Conservation (phyloP, 2,888 invertebrate species). For the Baronia brevicornis region DNA sequence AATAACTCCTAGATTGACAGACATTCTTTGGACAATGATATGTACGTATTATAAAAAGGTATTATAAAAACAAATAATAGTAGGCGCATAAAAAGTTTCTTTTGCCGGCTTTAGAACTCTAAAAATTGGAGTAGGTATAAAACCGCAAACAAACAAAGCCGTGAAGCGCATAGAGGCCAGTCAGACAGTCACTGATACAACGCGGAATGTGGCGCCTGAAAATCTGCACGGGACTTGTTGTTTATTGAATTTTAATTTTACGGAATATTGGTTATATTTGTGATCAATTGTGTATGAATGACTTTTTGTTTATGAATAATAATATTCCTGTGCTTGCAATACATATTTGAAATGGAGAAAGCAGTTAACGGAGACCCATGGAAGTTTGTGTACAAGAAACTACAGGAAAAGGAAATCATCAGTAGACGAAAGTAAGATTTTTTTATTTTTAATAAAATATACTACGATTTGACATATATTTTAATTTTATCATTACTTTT, state of each 20-base stretch:
- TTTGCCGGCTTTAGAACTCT: slow-evolving; percentile 41
- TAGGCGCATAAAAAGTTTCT: slow-evolving; percentile 37
- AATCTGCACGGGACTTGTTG: slow-evolving; percentile 15
- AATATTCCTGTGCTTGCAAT: neutral
- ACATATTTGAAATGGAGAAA: slow-evolving; percentile 34
- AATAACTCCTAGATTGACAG: too few relatives aligned
- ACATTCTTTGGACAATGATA: too few relatives aligned
- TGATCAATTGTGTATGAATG: slow-evolving; percentile 9
- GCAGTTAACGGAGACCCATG: slow-evolving; percentile 47
- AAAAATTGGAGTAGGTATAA: slow-evolving; percentile 54
- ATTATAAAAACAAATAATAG: slow-evolving; percentile 26
- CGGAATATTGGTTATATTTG: slow-evolving; percentile 4
- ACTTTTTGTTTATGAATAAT: neutral
- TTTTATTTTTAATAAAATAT: neutral
- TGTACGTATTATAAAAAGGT: too few relatives aligned
- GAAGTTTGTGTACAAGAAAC: slow-evolving; percentile 54
- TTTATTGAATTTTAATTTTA: neutral
- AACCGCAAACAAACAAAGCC: slow-evolving; percentile 52
- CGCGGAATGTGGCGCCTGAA: slow-evolving; percentile 48
- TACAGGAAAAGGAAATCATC: slow-evolving; percentile 57
- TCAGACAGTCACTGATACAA: slow-evolving; percentile 34
- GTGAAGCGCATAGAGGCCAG: slow-evolving; percentile 29
- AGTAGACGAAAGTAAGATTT: slow-evolving; percentile 50
- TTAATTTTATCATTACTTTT: too few relatives aligned
- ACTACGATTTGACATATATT: too few relatives aligned